Conservation (phyloP, 2,797 vertebrate species). For the Siniperca scherzeri region DNA sequence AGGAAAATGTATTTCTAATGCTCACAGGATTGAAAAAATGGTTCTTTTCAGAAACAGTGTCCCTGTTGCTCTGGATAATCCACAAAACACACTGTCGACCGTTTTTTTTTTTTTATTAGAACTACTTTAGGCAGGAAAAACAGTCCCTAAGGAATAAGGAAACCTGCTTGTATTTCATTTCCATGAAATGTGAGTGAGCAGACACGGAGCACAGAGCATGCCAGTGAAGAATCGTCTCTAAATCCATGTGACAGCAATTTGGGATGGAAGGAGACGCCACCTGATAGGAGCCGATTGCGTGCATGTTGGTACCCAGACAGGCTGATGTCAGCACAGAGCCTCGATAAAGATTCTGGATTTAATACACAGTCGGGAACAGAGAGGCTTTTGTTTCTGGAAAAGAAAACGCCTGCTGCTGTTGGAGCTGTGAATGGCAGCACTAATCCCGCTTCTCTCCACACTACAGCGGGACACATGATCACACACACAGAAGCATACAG, state of each 20-base stretch:
- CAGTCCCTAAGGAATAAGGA: neutral
- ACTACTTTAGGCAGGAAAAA: neutral
- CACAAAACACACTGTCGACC: neutral
- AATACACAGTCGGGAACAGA: slow-evolving; percentile 48
- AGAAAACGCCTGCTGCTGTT: slow-evolving; percentile 28
- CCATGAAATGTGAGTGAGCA: slow-evolving; percentile 40
- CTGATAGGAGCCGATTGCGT: slow-evolving; percentile 35
- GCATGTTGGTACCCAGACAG: slow-evolving; percentile 21
- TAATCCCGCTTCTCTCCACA: slow-evolving; percentile 60
- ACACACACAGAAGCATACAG: neutral
- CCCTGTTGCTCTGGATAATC: neutral
- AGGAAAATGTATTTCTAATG: neutral
- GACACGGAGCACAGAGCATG: neutral
- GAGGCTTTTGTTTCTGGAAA: slow-evolving; percentile 63
- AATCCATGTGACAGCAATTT: slow-evolving; percentile 41
- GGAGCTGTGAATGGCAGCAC: slow-evolving; percentile 50
- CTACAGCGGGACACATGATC: slow-evolving; percentile 16
- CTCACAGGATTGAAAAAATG: neutral
- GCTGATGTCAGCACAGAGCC: slow-evolving; percentile 65
- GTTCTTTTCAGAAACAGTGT: neutral
- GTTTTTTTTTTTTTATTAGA: neutral
- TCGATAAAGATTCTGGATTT: slow-evolving; percentile 48
- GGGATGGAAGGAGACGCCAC: slow-evolving; percentile 36
- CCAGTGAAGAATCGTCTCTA: slow-evolving; percentile 11
- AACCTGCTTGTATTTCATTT: slow-evolving; percentile 32